phyloP scores from a whole-genome alignment of 2,888 invertebrate genomes.

The Invenusta paracnida region DNA sequence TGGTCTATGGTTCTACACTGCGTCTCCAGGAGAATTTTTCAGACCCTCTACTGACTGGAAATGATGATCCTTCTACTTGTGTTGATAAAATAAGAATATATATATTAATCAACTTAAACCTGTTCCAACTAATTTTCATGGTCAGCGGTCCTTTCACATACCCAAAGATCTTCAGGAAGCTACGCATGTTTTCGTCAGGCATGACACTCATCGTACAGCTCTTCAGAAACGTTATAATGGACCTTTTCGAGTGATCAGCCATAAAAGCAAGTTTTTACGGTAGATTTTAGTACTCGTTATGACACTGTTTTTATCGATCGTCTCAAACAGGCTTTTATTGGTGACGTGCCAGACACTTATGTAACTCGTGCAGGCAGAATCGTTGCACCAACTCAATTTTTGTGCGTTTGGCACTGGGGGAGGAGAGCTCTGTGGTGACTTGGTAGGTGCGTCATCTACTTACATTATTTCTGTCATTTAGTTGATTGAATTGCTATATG shows the following conservation, averaged over 20 bases:
- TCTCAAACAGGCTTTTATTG: no score
- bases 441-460: no score
- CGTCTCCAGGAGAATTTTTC: neutral
- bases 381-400: constrained; percentile 44
- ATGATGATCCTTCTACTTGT: neutral
- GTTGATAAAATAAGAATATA: neutral
- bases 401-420: constrained; percentile 3
- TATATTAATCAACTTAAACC: neutral
- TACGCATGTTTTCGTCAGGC: no score
- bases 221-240: neutral
- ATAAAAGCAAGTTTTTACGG: neutral
- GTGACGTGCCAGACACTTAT: no score
- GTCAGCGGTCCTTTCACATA: constrained; percentile 32
- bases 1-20: neutral
- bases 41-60: neutral
- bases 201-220: neutral
- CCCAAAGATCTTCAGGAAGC: no score
- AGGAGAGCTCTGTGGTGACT: constrained; percentile 39
- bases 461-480: no score
- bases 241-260: neutral
- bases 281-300: neutral
- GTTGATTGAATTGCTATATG: no score
- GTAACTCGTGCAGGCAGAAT: no score
- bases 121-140: no score
- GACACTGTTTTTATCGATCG: no score